Evolutionary conservation across 2,888 invertebrate genomes (phyloP).

Genomic region (Margaritifera margaritifera): DNA sequence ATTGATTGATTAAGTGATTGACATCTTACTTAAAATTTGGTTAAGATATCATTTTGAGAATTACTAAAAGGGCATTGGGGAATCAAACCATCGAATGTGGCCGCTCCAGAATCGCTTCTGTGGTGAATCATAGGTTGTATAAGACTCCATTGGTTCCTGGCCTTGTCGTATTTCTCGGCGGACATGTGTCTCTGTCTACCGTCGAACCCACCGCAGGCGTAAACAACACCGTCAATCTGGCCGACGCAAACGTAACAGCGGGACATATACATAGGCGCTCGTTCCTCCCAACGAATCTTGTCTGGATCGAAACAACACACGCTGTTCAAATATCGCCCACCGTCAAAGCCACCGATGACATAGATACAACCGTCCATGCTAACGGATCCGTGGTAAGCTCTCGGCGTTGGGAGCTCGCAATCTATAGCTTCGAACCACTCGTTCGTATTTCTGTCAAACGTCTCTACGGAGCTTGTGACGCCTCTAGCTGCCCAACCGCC

Average conservation of each 20-base stretch:
- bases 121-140: conserved; percentile 86
- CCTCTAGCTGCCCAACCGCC: conserved; percentile 85
- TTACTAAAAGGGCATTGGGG: no score
- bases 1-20: no score
- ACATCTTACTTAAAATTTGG: no score
- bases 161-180: conserved; percentile 88
- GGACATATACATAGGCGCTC: conserved; percentile 74
- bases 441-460: conserved; percentile 77
- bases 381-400: conserved; percentile 85
- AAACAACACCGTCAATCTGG: conserved; percentile 64
- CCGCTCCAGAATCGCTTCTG: conserved; percentile 86
- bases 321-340: conserved; percentile 72
- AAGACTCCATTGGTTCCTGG: conserved; percentile 85
- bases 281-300: conserved; percentile 69
- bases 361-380: conserved; percentile 70
- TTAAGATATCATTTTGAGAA: no score
- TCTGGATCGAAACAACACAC: conserved; percentile 70
- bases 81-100: conserved; percentile 77
- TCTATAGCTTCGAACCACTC: conserved; percentile 81
- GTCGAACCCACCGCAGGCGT: conserved; percentile 73
- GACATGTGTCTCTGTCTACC: conserved; percentile 87
- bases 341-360: conserved; percentile 75
- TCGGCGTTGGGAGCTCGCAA: conserved; percentile 79
- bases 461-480: conserved; percentile 75
- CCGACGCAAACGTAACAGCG: conserved; percentile 80